These are phyloP conservation scores for Gulo gulo DNA, from an alignment of 2,113 vertebrate species.

Conservation along the genomic window DNA sequence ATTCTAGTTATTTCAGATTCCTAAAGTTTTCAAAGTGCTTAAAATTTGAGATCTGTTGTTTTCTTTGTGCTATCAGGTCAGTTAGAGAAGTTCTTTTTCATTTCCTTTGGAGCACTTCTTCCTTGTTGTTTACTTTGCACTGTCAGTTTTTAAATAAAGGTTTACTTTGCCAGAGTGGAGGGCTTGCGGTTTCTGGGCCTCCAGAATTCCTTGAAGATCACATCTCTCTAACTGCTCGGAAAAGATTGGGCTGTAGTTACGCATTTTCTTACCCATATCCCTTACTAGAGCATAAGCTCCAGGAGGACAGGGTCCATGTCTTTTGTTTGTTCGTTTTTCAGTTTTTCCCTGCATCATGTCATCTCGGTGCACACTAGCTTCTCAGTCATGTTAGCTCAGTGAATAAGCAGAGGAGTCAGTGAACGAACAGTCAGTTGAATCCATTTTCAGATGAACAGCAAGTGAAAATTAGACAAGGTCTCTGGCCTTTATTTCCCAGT, in stretches of 20 bases:
- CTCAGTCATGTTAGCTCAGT: not conserved
- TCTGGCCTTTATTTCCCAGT: not conserved
- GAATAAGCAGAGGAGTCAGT: not conserved
- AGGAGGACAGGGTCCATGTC: not conserved
- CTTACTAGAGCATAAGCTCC: not conserved
- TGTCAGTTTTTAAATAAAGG: constrained; percentile 17
- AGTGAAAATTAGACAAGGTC: not conserved
- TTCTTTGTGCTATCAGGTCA: not conserved
- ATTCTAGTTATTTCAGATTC: constrained; percentile 20
- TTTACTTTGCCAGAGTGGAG: not conserved
- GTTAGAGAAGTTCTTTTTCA: not conserved
- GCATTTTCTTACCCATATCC: not conserved
- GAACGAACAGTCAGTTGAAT: not conserved
- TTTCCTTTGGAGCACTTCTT: constrained; percentile 28
- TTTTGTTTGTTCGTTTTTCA: not conserved
- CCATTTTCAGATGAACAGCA: not conserved
- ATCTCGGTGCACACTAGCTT: not conserved
- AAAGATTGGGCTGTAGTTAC: not conserved
- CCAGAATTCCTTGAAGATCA: not conserved
- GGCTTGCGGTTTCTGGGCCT: not conserved
- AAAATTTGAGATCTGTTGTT: not conserved
- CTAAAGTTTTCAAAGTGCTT: constrained; percentile 16
- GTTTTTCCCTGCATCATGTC: not conserved
- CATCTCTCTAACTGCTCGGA: not conserved
- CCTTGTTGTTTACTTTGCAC: not conserved